Percentiles rank a stretch among this genome's conserved stretches.
These are phyloP conservation scores for Bombus waltoni DNA, from an alignment of 1,140 invertebrate species.

Conservation along the genomic window DNA sequence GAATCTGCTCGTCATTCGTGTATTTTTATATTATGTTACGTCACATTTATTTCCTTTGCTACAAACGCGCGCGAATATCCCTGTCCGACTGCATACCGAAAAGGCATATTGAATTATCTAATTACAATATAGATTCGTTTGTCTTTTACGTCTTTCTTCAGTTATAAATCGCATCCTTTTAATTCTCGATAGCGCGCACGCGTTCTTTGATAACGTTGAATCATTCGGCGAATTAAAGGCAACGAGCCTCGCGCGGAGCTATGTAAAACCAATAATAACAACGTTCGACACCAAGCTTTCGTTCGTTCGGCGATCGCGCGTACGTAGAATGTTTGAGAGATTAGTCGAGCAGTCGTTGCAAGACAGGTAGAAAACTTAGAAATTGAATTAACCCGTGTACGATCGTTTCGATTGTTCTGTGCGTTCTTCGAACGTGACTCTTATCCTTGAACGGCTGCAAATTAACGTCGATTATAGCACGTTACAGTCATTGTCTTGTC, in stretches of 20 bases:
- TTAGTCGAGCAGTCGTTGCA: background rate
- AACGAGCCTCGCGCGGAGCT: too few species aligned
- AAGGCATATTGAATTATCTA: background rate
- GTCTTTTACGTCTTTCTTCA: background rate
- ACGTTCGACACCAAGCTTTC: background rate
- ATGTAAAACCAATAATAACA: background rate
- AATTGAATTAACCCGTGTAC: background rate
- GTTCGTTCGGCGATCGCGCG: background rate
- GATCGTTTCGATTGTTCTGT: background rate
- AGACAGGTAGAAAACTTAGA: background rate
- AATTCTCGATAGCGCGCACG: background rate
- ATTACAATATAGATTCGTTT: background rate
- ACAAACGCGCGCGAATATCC: background rate
- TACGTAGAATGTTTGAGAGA: background rate
- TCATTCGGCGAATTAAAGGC: background rate
- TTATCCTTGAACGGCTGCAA: constrained; percentile 23
- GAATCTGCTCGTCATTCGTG: background rate
- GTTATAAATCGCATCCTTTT: background rate
- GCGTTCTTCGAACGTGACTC: background rate
- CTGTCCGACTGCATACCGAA: background rate
- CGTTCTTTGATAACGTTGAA: too few species aligned
- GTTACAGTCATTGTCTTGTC: background rate
- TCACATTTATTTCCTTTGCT: background rate
- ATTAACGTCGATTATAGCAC: constrained; percentile 31
- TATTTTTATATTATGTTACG: background rate